phyloP scores from a whole-genome alignment of 2,113 vertebrate species.

The Pseudopodoces humilis region DNA sequence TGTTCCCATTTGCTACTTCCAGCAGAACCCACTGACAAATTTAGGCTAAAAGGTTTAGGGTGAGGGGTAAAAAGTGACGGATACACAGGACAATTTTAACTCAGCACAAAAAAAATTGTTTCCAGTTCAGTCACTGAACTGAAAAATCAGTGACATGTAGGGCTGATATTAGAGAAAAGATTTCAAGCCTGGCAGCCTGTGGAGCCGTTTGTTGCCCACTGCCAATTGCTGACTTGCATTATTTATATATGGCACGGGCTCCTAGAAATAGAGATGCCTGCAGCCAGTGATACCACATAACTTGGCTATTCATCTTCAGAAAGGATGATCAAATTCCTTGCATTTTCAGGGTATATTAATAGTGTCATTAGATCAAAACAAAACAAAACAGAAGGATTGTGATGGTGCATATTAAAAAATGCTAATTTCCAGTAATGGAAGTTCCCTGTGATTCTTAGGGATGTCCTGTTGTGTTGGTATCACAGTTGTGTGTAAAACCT shows the following conservation, averaged over 20 bases:
- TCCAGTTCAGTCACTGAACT: neutral
- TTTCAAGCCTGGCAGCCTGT: neutral
- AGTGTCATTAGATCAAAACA: neutral
- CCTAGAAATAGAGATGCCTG: neutral
- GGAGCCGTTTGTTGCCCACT: neutral
- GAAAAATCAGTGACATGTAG: neutral
- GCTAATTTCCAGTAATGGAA: neutral
- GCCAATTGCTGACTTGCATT: neutral
- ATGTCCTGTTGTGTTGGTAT: neutral
- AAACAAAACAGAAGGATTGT: neutral
- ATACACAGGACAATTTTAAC: neutral
- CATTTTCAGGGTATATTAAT: neutral
- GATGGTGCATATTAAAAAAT: neutral
- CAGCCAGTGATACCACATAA: neutral
- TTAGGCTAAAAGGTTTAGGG: neutral
- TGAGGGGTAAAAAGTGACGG: fast-evolving
- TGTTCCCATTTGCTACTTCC: neutral
- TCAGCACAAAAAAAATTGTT: neutral
- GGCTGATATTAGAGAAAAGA: neutral
- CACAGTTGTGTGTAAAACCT: neutral
- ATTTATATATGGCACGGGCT: neutral
- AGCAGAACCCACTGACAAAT: neutral
- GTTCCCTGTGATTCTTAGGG: neutral
- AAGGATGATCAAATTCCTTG: neutral
- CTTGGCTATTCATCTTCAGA: neutral